These are phyloP conservation scores for Penaeus chinensis DNA, from an alignment of 1,140 invertebrate genomes.

Conservation along the genomic window DNA sequence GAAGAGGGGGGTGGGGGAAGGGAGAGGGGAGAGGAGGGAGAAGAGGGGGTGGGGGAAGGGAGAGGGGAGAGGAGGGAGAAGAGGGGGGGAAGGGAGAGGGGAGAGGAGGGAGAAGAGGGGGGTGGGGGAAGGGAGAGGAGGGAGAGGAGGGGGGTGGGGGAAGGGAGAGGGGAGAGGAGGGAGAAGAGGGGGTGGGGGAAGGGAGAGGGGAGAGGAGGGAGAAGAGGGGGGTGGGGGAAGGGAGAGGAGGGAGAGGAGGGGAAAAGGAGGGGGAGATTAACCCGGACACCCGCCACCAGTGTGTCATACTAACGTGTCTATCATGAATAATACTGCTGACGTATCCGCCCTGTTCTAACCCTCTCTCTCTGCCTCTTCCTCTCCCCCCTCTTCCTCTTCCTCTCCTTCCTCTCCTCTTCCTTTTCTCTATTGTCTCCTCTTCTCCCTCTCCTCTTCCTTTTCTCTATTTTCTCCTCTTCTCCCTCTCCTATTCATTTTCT, in stretches of 20 bases:
- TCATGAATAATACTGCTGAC: no score
- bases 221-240: no score
- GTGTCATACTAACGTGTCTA: no score
- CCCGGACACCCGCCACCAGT: slow-evolving; percentile 17
- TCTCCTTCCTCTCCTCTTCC: not conserved
- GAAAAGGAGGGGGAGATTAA: not conserved
- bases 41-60: no score
- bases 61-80: no score
- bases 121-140: not conserved
- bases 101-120: no score
- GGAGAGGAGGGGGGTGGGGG: no score
- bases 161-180: no score
- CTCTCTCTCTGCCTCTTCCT: not conserved
- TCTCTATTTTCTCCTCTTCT: not conserved
- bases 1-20: no score
- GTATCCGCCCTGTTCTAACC: not conserved
- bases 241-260: not conserved
- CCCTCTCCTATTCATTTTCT: not conserved
- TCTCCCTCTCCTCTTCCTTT: not conserved
- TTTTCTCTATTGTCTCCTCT: not conserved
- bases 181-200: no score
- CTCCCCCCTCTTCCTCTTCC: not conserved
- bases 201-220: not conserved
- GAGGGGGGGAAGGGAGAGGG: no score
- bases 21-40: no score